Percentiles rank a stretch among this genome's conserved stretches.
Evolutionary conservation across 2,113 vertebrate genomes (phyloP).

Genomic region (Ictidomys tridecemlineatus): DNA sequence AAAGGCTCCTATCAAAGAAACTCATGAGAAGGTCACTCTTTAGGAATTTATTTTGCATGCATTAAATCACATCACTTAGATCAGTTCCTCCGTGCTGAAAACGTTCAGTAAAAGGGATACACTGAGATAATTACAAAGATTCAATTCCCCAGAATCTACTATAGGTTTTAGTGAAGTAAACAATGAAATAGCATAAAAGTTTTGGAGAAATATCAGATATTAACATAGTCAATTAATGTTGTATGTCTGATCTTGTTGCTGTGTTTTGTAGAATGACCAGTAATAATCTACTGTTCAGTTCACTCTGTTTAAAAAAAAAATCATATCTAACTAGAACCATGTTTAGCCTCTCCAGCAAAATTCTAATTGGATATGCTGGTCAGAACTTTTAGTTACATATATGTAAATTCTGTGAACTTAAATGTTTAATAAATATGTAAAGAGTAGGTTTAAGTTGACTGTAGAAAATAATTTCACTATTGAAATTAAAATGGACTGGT

Average conservation of each 20-base stretch:
- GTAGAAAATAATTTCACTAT: conserved; percentile 23
- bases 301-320: background rate
- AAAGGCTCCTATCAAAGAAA: background rate
- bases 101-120: background rate
- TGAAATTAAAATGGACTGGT: background rate
- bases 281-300: background rate
- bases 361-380: background rate
- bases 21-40: background rate
- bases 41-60: background rate
- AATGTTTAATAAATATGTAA: background rate
- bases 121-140: background rate
- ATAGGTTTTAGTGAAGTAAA: background rate
- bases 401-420: background rate
- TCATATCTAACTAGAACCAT: background rate
- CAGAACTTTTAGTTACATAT: conserved; percentile 10
- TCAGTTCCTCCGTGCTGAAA: background rate
- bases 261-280: background rate
- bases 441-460: conserved; percentile 30
- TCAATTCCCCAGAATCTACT: background rate
- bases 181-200: background rate
- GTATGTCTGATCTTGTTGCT: background rate
- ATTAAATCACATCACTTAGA: background rate
- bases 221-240: background rate
- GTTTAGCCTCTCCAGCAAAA: background rate
- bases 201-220: background rate